Conservation (phyloP, 2,888 invertebrate species). For the Xestia rhomboidea region DNA sequence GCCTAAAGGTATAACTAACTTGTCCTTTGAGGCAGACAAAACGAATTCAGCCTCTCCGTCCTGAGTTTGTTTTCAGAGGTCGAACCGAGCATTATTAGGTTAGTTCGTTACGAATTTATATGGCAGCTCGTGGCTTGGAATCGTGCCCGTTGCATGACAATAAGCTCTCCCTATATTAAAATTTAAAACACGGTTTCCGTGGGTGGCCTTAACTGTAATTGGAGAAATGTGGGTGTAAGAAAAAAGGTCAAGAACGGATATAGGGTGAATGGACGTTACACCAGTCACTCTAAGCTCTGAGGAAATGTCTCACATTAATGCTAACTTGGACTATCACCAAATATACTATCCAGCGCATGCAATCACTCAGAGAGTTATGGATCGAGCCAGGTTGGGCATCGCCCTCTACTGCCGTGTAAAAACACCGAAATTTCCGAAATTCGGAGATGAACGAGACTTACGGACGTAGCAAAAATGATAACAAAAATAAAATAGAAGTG, state of each 20-base stretch:
- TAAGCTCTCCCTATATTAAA: conserved; percentile 39
- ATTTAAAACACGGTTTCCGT: conserved; percentile 32
- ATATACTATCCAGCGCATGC: neutral
- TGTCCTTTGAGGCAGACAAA: neutral
- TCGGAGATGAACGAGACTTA: neutral
- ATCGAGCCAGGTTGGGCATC: too few species aligned
- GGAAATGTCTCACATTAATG: neutral
- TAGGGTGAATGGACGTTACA: neutral
- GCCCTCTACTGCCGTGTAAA: neutral
- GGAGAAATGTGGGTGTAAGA: neutral
- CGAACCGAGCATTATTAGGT: conserved; percentile 30
- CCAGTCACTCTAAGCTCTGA: neutral
- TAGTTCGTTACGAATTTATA: conserved; percentile 32
- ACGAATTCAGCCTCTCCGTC: neutral
- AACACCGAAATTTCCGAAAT: neutral
- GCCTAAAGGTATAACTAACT: neutral
- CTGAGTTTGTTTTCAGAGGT: conserved; percentile 27
- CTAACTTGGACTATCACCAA: neutral
- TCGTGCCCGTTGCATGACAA: conserved; percentile 40
- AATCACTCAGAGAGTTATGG: neutral
- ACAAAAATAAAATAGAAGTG: neutral
- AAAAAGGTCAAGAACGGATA: conserved; percentile 17
- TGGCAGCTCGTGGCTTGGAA: conserved; percentile 19
- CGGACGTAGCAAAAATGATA: neutral
- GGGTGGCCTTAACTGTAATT: conserved; percentile 17